These are phyloP conservation scores for Leptinotarsa undecemlineata DNA, from an alignment of 1,140 invertebrate genomes.

Conservation along the genomic window DNA sequence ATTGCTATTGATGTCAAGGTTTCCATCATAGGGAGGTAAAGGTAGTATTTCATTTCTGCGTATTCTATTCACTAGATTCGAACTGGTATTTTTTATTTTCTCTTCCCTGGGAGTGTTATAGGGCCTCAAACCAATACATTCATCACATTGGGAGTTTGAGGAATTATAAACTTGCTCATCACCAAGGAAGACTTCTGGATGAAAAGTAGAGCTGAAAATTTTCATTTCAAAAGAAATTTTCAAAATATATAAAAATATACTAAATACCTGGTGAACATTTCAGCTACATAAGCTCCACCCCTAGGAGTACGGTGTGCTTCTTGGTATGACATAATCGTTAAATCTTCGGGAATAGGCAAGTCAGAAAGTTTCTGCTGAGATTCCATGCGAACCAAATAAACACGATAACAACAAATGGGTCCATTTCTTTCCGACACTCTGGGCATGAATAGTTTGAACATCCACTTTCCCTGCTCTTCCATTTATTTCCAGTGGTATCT, in stretches of 20 bases:
- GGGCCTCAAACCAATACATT: constrained; percentile 59
- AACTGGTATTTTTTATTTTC: constrained; percentile 37
- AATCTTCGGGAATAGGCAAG: constrained; percentile 68
- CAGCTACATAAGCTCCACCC: constrained; percentile 78
- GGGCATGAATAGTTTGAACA: constrained; percentile 73
- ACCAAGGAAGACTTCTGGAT: constrained; percentile 68
- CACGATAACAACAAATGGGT: constrained; percentile 81
- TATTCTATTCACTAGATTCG: constrained; percentile 44
- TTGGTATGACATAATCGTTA: constrained; percentile 71
- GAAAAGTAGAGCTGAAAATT: constrained; percentile 58
- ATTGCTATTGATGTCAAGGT: constrained; percentile 72
- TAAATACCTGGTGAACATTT: constrained; percentile 72
- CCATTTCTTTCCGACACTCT: constrained; percentile 82
- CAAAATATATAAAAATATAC: neutral
- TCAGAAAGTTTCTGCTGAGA: constrained; percentile 67
- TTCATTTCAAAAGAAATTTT: neutral
- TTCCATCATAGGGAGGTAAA: constrained; percentile 66
- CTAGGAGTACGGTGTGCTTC: constrained; percentile 68
- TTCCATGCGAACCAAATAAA: constrained; percentile 75
- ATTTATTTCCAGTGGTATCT: constrained; percentile 74
- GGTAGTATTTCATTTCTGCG: constrained; percentile 44
- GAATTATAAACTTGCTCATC: constrained; percentile 62
- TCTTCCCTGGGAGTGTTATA: constrained; percentile 53
- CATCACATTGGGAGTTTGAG: constrained; percentile 55
- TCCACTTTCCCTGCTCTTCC: constrained; percentile 65